These are phyloP conservation scores for Peromyscus maniculatus DNA, from an alignment of 2,113 vertebrate species.

Conservation along the genomic window DNA sequence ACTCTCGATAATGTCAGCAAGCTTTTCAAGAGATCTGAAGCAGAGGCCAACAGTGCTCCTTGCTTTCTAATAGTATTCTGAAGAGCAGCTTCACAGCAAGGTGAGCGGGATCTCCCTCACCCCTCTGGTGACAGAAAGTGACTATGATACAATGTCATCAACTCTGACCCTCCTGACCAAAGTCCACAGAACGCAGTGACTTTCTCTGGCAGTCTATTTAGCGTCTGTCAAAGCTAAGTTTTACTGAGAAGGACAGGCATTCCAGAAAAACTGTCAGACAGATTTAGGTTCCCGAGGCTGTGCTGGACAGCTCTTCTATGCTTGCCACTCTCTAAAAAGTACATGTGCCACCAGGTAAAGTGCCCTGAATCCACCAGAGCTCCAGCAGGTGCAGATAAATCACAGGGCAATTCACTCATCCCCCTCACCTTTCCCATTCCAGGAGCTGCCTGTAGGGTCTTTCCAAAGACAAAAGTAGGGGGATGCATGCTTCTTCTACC, in stretches of 20 bases:
- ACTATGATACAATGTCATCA: conserved; percentile 53
- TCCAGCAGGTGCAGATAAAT: background rate
- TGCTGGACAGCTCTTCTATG: conserved; percentile 5
- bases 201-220: conserved; percentile 61
- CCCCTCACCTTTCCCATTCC: background rate
- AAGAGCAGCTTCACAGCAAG: background rate
- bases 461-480: background rate
- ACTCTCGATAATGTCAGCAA: conserved; percentile 13
- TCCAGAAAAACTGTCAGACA: conserved; percentile 67
- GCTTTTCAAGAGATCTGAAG: conserved; percentile 38
- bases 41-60: conserved; percentile 39
- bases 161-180: conserved; percentile 71
- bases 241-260: conserved; percentile 38
- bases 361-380: background rate
- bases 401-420: background rate
- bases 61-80: background rate
- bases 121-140: conserved; percentile 63
- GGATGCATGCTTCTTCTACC: background rate
- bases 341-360: background rate
- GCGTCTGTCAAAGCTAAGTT: conserved; percentile 50
- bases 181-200: conserved; percentile 43
- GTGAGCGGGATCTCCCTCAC: background rate
- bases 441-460: background rate
- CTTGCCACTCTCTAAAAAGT: conserved; percentile 48
- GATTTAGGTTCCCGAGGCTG: conserved; percentile 51